Conservation (phyloP, 2,888 invertebrate species). For the Erebia palarica region DNA sequence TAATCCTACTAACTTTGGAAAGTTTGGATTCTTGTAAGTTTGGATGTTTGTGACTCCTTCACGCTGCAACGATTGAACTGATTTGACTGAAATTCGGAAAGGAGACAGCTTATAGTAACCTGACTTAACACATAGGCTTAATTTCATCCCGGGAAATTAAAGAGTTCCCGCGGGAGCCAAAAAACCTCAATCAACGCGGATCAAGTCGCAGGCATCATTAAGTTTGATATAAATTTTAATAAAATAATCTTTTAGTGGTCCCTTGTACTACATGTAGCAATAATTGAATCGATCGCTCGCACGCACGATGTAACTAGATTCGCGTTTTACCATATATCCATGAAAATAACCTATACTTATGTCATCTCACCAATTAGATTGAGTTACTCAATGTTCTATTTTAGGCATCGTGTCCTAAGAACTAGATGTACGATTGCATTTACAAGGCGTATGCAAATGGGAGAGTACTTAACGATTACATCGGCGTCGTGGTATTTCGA, state of each 20-base stretch:
- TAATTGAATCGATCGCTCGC: constrained; percentile 26
- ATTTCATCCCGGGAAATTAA: no score
- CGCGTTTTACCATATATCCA: constrained; percentile 37
- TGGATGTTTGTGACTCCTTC: no score
- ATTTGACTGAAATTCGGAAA: no score
- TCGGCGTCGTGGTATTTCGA: no score
- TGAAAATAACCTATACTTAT: constrained; percentile 30
- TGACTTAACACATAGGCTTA: no score
- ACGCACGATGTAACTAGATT: constrained; percentile 32
- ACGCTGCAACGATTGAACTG: no score
- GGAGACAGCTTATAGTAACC: no score
- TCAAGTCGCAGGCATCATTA: no score
- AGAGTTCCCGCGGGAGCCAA: no score
- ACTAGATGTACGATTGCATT: constrained; percentile 17
- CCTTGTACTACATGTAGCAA: constrained; percentile 17
- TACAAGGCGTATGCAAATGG: constrained; percentile 12
- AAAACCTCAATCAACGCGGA: no score
- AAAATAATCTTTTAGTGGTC: constrained; percentile 2
- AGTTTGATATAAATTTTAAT: not conserved
- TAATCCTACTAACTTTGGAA: no score
- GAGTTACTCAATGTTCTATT: constrained; percentile 24
- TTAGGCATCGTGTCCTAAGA: constrained; percentile 26
- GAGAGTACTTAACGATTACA: not conserved
- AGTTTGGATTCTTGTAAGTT: no score
- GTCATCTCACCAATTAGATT: constrained; percentile 31